Conservation (phyloP, 2,888 invertebrate genomes). For the Rhagium mordax region DNA sequence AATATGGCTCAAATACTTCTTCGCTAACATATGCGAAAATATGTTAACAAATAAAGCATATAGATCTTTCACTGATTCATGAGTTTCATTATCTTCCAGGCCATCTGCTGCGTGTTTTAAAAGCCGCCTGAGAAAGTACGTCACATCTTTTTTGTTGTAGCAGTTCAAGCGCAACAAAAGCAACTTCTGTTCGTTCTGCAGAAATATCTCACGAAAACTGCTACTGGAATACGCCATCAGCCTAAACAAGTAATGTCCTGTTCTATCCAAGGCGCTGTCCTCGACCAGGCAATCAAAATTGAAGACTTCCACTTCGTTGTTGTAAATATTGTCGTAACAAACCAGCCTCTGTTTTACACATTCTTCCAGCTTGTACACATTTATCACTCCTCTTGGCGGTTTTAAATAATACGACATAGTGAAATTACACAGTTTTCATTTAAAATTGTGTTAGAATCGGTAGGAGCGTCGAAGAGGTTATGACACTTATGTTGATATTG, state of each 20-base stretch:
- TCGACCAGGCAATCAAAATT: constrained; percentile 74
- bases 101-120: constrained; percentile 47
- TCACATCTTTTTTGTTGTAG: constrained; percentile 41
- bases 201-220: constrained; percentile 66
- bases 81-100: constrained; percentile 29
- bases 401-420: constrained; percentile 72
- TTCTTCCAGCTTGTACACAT: constrained; percentile 73
- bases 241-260: constrained; percentile 75
- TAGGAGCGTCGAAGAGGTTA: not conserved
- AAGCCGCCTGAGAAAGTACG: constrained; percentile 47
- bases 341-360: constrained; percentile 72
- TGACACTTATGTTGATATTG: not conserved
- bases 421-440: not conserved
- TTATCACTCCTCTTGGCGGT: constrained; percentile 73
- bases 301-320: constrained; percentile 60
- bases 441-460: not conserved
- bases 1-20: constrained; percentile 41
- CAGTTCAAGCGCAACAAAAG: constrained; percentile 46
- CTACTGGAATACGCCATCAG: constrained; percentile 66
- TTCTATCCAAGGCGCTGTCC: constrained; percentile 74
- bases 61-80: constrained; percentile 33
- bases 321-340: constrained; percentile 69
- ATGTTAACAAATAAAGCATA: constrained; percentile 32
- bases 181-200: constrained; percentile 45
- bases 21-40: constrained; percentile 49